These are phyloP conservation scores for Epiblema foenella DNA, from an alignment of 2,888 invertebrate genomes.

Conservation along the genomic window DNA sequence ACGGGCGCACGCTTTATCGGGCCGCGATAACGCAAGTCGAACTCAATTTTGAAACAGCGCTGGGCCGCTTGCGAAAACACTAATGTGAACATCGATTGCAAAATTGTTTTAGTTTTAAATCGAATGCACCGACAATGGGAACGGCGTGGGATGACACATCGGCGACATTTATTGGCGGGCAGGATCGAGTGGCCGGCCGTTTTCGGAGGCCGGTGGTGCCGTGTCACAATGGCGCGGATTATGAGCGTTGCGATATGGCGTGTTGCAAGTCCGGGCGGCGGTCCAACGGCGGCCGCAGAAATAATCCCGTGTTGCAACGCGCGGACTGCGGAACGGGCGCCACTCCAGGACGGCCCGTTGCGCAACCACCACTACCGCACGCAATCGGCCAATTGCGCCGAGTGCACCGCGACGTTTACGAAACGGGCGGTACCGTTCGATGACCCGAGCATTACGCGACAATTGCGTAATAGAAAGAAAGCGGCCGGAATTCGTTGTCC, in stretches of 20 bases:
- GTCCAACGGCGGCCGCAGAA: constrained; percentile 81
- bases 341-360: constrained; percentile 74
- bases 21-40: constrained; percentile 82
- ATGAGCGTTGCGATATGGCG: constrained; percentile 84
- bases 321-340: constrained; percentile 80
- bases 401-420: constrained; percentile 62
- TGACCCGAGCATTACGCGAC: constrained; percentile 76
- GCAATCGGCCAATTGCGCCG: constrained; percentile 74
- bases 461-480: constrained; percentile 82
- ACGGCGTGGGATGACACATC: constrained; percentile 53
- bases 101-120: constrained; percentile 84
- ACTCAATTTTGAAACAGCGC: constrained; percentile 81
- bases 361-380: constrained; percentile 69
- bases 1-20: constrained; percentile 79
- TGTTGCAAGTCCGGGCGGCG: constrained; percentile 83
- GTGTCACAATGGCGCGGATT: constrained; percentile 82
- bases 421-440: constrained; percentile 71
- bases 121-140: constrained; percentile 69
- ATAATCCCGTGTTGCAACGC: constrained; percentile 84
- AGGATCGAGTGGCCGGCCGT: constrained; percentile 74
- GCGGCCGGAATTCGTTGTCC: constrained; percentile 76
- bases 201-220: constrained; percentile 63
- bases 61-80: constrained; percentile 85
- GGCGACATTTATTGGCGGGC: constrained; percentile 63
- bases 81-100: constrained; percentile 85